Evolutionary conservation across 1,140 invertebrate genomes (phyloP).

Genomic region (Choristoneura fumiferana): DNA sequence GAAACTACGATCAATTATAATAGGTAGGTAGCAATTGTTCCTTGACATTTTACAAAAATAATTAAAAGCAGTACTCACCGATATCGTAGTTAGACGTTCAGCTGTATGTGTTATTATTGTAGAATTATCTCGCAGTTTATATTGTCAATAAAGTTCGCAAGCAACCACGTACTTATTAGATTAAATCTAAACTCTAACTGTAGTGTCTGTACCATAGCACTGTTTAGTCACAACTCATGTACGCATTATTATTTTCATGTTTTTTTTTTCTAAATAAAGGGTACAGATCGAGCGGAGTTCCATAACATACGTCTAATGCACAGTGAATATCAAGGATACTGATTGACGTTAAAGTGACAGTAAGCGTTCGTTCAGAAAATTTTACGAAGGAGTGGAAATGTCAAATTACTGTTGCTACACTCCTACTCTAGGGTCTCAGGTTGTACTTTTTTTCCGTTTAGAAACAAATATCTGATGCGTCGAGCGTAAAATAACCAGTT

Average conservation of each 20-base stretch:
- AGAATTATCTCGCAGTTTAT: conserved; percentile 1
- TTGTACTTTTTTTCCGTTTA: no score
- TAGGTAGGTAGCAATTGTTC: no score
- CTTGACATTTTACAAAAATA: no score
- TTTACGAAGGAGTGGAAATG: no score
- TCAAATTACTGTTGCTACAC: no score
- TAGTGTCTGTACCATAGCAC: background rate
- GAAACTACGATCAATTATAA: no score
- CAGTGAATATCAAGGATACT: conserved; percentile 1
- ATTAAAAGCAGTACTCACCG: background rate
- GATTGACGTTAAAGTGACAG: conserved; percentile 1
- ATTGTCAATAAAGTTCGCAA: background rate
- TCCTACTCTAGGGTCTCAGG: no score
- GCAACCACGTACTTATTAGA: background rate
- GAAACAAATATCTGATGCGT: no score
- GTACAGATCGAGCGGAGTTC: background rate
- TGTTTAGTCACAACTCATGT: background rate
- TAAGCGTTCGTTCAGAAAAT: background rate
- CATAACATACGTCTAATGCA: background rate
- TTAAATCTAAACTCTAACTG: background rate
- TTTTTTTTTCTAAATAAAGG: conserved; percentile 15
- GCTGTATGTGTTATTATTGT: conserved; percentile 7
- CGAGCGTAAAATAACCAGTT: no score
- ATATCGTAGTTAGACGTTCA: background rate
- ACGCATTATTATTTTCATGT: conserved; percentile 6